Base-by-base conservation (phyloP, 2,113 vertebrate genomes). In the Aegotheles bennettii region DNA sequence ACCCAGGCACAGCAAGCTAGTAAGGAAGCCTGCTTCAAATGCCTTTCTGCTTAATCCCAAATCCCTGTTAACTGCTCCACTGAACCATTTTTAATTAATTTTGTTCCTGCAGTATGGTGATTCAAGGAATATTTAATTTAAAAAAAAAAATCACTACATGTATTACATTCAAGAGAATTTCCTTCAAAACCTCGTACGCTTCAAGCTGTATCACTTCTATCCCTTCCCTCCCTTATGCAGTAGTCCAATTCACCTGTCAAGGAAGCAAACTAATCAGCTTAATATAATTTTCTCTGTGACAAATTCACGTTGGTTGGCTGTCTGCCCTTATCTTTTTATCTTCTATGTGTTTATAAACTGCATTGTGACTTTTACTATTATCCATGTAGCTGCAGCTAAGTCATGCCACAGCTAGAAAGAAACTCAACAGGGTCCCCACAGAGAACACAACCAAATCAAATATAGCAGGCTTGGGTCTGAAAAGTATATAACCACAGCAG, bases 381-480 rank as follows among this genome's bases (percentile, higher is more conserved):
- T 13, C 76, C 42, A 53, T 8, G 60, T 38, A 84, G 91, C 76
- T 89, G 15, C 57, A 94, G 61, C 16, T 43, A 94, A 89, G 50
- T 70, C 80, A 50, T 9, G 38, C 31, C 64, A 73, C 71, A 77
- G 63, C 50, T 77, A 42, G 80, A 84, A 53, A 70, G 33, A 91
- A 89, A 63, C 11, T 65, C 43, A 36, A 3, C 0, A 0, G 3
- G 26, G 77, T 33, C 38, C 38, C 54, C 48, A 60, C 0, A 0
- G 53, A 76, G 10, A 68, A 17, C 67, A 23, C 8, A 12, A n/a
- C 8, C 1, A 2, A 90, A 71, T 51, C 47, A 78, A 59, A 60
- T 11, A 47, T 0, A 73, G 61, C 38, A 90, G 48, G 57, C 36
- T 83, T 1, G 1, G 31, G 13, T 80, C 63, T 48, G 50, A 67